Base-by-base conservation (phyloP, 2,888 invertebrate genomes). In the Digitonthophagus gazella region DNA sequence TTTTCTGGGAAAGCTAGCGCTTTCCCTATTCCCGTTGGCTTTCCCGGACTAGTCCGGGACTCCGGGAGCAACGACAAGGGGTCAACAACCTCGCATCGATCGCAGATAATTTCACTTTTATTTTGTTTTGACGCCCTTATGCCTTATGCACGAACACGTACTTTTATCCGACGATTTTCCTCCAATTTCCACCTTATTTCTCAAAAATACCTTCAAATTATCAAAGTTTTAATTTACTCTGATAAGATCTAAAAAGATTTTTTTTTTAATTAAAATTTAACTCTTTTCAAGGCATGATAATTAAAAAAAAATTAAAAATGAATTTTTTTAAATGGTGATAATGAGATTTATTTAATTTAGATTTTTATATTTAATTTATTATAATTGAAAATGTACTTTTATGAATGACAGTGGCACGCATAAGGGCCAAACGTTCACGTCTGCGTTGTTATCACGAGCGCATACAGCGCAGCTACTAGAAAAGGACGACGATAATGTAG, bases 91-190 rank as follows among this genome's bases (percentile, higher is more conserved):
- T 72, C 69, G 66, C 79, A 82, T 82, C 79, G 82, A 82, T 82
- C 81, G 78, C 77, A 73, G 77, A 77, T 77, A 82, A 79, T 83
- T 83, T 83, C 82, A 83, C 82, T 83, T 83, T 83, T 83, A 81
- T 82, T 82, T 82, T 80, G 81, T 82, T 81, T 82, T 80, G 80
- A 81, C 79, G 72, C 67, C 67, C 64, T 67, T 22, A 18, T 66
- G 28, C 28, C n/a, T n/a, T n/a, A n/a, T n/a, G n/a, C n/a, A n/a
- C n/a, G n/a, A n/a, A n/a, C n/a, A n/a, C n/a, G n/a, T n/a, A n/a
- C n/a, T n/a, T n/a, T n/a, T n/a, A n/a, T n/a, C n/a, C n/a, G n/a
- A n/a, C n/a, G n/a, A n/a, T n/a, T n/a, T n/a, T n/a, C n/a, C n/a
- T n/a, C n/a, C n/a, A n/a, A n/a, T n/a, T n/a, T n/a, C n/a, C 28